phyloP scores from a whole-genome alignment of 2,113 vertebrate species.

The Pangasianodon gigas region DNA sequence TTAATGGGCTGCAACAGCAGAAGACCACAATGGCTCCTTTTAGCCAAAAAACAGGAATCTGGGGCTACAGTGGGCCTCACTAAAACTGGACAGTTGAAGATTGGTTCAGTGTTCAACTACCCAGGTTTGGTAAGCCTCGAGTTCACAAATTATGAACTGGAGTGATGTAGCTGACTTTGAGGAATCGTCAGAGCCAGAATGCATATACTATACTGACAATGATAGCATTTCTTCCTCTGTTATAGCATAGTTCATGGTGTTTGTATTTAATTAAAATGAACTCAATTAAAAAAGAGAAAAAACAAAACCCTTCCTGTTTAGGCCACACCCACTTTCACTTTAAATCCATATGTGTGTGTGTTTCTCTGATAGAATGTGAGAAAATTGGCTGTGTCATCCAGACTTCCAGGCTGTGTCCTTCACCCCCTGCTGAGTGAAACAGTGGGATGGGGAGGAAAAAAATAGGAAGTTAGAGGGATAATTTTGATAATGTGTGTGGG shows the following conservation, averaged over 20 bases:
- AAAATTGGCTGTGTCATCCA: slow-evolving; percentile 7
- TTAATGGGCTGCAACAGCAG: too few relatives aligned
- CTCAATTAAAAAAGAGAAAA: background rate
- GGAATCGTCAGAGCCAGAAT: background rate
- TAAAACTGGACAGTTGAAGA: background rate
- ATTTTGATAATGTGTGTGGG: slow-evolving; percentile 24
- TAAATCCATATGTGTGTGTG: background rate
- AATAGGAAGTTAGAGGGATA: background rate
- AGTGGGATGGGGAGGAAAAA: background rate
- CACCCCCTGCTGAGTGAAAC: slow-evolving; percentile 12
- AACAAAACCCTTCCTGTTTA: background rate
- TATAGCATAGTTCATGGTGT: background rate
- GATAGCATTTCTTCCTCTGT: too few relatives aligned
- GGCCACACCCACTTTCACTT: background rate
- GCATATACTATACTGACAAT: too few relatives aligned
- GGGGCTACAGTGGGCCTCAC: too few relatives aligned
- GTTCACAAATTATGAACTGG: background rate
- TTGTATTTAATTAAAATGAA: background rate
- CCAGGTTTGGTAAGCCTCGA: background rate
- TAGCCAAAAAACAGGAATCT: too few relatives aligned
- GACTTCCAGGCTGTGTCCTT: slow-evolving; percentile 12
- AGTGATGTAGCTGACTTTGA: background rate
- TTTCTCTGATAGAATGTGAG: slow-evolving; percentile 11
- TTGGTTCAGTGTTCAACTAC: background rate
- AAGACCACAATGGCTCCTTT: too few relatives aligned